Evolutionary conservation across 2,888 invertebrate species (phyloP).

Genomic region (Nemapogon koenigi): DNA sequence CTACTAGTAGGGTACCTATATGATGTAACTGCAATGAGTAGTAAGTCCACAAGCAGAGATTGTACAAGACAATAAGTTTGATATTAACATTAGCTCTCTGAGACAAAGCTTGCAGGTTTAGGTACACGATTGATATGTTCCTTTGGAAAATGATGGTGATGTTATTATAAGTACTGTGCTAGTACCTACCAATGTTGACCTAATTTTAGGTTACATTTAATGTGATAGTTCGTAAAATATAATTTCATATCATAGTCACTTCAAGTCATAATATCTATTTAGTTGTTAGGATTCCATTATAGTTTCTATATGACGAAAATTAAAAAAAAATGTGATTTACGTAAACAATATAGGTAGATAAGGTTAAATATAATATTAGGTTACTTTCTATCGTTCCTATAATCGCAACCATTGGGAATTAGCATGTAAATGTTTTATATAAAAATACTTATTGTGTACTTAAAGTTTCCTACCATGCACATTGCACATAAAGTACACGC

Average conservation of each 20-base stretch:
- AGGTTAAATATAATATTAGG: not conserved
- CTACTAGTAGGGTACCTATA: too few relatives aligned
- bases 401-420: constrained; percentile 33
- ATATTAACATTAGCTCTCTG: too few relatives aligned
- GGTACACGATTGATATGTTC: too few relatives aligned
- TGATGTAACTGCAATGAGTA: too few relatives aligned
- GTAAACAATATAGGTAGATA: constrained; percentile 13
- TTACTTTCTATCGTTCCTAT: constrained; percentile 46
- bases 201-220: constrained; percentile 35
- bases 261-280: constrained; percentile 62
- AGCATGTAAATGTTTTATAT: not conserved
- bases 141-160: constrained; percentile 29
- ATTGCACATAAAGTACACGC: too few relatives aligned
- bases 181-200: constrained; percentile 20
- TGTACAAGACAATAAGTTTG: too few relatives aligned
- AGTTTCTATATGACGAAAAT: constrained; percentile 31
- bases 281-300: constrained; percentile 35
- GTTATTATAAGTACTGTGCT: constrained; percentile 2
- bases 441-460: too few relatives aligned
- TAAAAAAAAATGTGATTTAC: constrained; percentile 45
- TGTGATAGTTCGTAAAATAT: constrained; percentile 53
- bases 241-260: constrained; percentile 59
- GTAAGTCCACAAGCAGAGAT: too few relatives aligned
- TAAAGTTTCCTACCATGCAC: too few relatives aligned
- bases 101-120: too few relatives aligned